Conservation (phyloP, 2,113 vertebrate species). For the Willisornis vidua region DNA sequence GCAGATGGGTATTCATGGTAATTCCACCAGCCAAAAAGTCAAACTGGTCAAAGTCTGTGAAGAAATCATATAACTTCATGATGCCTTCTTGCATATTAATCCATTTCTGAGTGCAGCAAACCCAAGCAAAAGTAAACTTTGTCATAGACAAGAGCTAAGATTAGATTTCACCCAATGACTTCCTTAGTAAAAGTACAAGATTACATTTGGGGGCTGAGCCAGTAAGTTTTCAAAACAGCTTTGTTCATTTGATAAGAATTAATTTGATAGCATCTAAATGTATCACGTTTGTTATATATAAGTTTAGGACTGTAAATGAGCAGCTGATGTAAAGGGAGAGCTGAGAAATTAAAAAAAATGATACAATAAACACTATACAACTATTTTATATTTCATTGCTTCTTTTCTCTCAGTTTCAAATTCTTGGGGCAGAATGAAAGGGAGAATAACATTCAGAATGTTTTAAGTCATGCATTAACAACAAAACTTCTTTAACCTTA, state of each 20-base stretch:
- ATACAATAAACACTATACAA: neutral
- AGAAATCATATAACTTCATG: neutral
- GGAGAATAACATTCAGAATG: neutral
- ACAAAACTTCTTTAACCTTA: rapidly evolving
- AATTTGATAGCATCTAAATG: neutral
- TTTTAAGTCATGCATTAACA: neutral
- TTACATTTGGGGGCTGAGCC: neutral
- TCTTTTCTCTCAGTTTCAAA: neutral
- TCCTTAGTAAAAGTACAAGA: neutral
- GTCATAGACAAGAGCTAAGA: neutral
- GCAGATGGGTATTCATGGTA: neutral
- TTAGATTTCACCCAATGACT: neutral
- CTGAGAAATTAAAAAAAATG: neutral
- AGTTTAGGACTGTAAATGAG: neutral
- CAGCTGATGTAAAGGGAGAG: neutral
- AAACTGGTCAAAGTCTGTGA: neutral
- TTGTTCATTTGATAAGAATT: neutral
- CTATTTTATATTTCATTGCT: neutral
- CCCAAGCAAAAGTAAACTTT: neutral
- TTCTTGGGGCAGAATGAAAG: neutral
- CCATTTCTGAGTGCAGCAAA: neutral
- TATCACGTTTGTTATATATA: neutral
- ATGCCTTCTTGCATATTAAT: neutral
- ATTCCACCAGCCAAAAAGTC: neutral
- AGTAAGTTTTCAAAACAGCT: neutral